Evolutionary conservation across 2,888 invertebrate species (phyloP).

Genomic region (Trichogramma dendrolimi): DNA sequence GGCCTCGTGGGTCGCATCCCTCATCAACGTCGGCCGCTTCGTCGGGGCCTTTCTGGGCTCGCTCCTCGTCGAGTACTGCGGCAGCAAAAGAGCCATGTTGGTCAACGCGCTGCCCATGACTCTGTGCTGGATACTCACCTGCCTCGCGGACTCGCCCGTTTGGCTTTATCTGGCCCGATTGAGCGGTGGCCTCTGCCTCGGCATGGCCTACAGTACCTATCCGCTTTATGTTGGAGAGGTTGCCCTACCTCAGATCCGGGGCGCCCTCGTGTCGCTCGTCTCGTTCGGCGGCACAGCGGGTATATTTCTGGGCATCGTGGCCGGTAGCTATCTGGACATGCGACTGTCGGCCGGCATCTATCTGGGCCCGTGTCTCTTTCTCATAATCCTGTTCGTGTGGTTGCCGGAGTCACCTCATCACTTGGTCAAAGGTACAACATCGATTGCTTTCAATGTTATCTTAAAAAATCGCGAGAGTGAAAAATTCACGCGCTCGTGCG

Average conservation of each 20-base stretch:
- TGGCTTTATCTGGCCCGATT: constrained; percentile 34
- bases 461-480: background rate
- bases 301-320: constrained; percentile 37
- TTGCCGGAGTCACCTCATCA: constrained; percentile 43
- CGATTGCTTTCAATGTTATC: too few relatives aligned
- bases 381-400: constrained; percentile 34
- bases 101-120: constrained; percentile 30
- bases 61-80: constrained; percentile 26
- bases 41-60: constrained; percentile 34
- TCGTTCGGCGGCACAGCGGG: constrained; percentile 34
- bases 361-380: constrained; percentile 33
- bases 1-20: constrained; percentile 37
- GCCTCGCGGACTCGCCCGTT: constrained; percentile 28
- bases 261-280: constrained; percentile 37
- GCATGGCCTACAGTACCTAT: constrained; percentile 36
- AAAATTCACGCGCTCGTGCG: background rate
- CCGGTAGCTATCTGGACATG: constrained; percentile 38
- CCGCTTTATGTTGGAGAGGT: constrained; percentile 40
- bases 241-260: constrained; percentile 39
- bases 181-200: constrained; percentile 33
- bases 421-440: background rate
- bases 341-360: constrained; percentile 37
- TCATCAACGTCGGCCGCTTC: constrained; percentile 33
- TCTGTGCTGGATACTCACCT: constrained; percentile 31
- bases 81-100: constrained; percentile 32